Conservation (phyloP, 2,888 invertebrate genomes). For the Icerya purchasi region DNA sequence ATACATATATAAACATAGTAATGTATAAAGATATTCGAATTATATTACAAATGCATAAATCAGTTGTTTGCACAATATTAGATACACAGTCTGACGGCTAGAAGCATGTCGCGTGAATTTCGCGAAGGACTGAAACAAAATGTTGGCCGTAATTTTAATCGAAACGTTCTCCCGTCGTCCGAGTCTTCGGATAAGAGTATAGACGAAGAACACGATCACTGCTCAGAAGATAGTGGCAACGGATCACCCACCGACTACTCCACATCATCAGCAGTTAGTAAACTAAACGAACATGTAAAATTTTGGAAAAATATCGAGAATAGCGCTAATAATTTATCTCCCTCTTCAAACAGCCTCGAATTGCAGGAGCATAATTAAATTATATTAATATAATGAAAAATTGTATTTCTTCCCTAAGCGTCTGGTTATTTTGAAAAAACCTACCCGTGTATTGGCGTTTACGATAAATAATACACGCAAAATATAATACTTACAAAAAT, state of each 20-base stretch:
- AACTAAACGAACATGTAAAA: not conserved
- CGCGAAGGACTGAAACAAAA: slow-evolving; percentile 35
- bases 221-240: not conserved
- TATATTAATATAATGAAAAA: too few species aligned
- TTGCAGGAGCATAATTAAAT: too few species aligned
- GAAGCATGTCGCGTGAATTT: slow-evolving; percentile 53
- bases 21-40: not conserved
- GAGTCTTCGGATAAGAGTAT: not conserved
- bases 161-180: slow-evolving; percentile 1
- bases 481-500: too few species aligned
- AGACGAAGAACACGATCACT: not conserved
- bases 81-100: slow-evolving; percentile 55
- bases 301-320: not conserved
- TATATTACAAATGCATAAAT: too few species aligned
- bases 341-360: too few species aligned
- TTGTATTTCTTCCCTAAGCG: too few species aligned
- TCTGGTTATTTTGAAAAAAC: too few species aligned
- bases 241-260: not conserved
- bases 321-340: not conserved
- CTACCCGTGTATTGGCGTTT: too few species aligned
- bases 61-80: slow-evolving; percentile 6
- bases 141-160: slow-evolving; percentile 3
- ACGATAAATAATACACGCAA: too few species aligned
- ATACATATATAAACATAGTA: too few species aligned
- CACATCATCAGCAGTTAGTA: not conserved